Percentiles rank a stretch among this genome's conserved stretches.
Evolutionary conservation across 1,140 invertebrate species (phyloP).

Genomic region (Cydia pomonella): DNA sequence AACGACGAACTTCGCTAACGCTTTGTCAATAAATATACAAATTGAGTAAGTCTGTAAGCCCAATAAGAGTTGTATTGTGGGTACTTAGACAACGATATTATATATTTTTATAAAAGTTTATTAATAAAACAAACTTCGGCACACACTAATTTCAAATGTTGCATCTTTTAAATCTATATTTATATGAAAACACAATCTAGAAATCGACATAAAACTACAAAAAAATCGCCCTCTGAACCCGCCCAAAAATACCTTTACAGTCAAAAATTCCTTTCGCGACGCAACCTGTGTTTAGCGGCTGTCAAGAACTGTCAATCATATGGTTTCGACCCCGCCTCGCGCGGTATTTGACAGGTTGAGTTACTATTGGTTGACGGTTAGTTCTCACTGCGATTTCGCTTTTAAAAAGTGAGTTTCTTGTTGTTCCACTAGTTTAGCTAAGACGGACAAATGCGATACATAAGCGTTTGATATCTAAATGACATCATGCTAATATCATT

Average conservation of each 20-base stretch:
- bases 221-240: conserved; percentile 17
- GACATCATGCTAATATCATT: no score
- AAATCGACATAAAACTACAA: conserved; percentile 5
- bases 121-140: no score
- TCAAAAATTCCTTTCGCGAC: conserved; percentile 54
- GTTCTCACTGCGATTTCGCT: conserved; percentile 5
- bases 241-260: conserved; percentile 20
- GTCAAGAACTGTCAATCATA: conserved; percentile 65
- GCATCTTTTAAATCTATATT: not conserved
- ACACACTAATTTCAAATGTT: not conserved
- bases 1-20: no score
- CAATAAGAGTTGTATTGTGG: no score
- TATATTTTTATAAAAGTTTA: no score
- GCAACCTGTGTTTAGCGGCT: conserved; percentile 67
- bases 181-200: not conserved
- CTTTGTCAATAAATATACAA: no score
- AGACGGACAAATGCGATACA: no score
- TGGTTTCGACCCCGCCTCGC: conserved; percentile 44
- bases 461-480: no score
- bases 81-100: no score
- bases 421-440: no score
- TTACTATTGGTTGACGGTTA: not conserved
- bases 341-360: conserved; percentile 44
- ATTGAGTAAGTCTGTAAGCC: no score
- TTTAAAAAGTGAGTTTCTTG: not conserved